Evolutionary conservation across 2,888 invertebrate species (phyloP), one percentile per base, ranked within the genome.

Genomic region (Meandrusa payeni): DNA sequence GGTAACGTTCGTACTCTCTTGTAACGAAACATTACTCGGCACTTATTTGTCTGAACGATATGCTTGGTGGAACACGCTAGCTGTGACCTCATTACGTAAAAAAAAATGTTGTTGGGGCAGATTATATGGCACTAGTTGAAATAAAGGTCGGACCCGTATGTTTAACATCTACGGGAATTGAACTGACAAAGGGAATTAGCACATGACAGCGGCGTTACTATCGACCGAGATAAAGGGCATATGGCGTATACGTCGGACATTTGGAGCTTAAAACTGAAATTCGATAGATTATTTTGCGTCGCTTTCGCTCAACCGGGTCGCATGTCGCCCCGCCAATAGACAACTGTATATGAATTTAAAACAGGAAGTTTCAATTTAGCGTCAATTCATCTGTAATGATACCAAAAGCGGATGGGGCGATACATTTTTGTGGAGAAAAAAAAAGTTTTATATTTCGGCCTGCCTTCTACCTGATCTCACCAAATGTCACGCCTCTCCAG

Each of bases 351-450:
- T 76, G 76, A 79, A 82, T 73, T 79, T 76, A 79, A n/a, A 82
- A 76, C 77, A 82, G 86, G 87, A 87, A 83, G 78, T 66, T 70
- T 72, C 80, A 85, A 83, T 86, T 87, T 81, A 80, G 77, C 68
- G 75, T 70, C 77, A 82, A 85, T 82, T 86, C 85, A 73, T 76
- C 76, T 56, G 82, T 79, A 83, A 85, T 71, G 74, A 76, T 75
- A 75, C 67, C 58, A 54, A 55, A 54, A 55, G 72, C 79, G 79
- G 78, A 79, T 74, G 75, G 64, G 54, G n/a, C n/a, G 55, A 65
- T 65, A 65, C 67, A 72, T 64, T 12, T 38, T 38, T 32, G 61
- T 64, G 62, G 55, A n/a, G n/a, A 43, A 54, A 54, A 52, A 70
- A 76, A 76, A 79, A 65, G 68, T 74, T 72, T 73, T 57, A 57